Evolutionary conservation across 2,888 invertebrate species (phyloP), one percentile per base, ranked within the genome.

Genomic region (Venusia cambrica): DNA sequence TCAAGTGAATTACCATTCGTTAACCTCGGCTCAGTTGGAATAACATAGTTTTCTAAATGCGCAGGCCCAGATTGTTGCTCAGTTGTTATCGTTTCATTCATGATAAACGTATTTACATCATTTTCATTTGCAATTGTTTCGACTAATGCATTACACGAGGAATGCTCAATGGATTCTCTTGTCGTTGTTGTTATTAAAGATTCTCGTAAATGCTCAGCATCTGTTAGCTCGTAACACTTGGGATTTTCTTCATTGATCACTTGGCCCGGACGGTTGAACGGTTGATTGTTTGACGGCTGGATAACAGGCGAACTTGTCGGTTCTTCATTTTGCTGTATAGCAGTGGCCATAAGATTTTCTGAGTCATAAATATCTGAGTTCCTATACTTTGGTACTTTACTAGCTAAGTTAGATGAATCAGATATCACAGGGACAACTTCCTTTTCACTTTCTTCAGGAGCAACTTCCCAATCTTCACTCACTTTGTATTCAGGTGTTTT

Each of bases 141-240:
- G 6, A 25, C 13, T 18, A 15, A 19, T 30, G 47, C 38, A 19
- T 29, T 30, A 3, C 7, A 20, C 34, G 26, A 35, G 12, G 33
- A 35, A 5, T 48, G 8, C 38, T 61, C 53, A 29, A 43, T 57
- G 7, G 32, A 10, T 43, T 54, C 47, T 20, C 38, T 50, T 13
- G 58, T 53, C 19, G 48, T 57, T 2, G 48, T 40, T 7, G 46
- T 15, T 3, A 54, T 47, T 25, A 48, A 44, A 13, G 25, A 26
- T 14, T 60, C 72, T 2, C 63, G 46, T 21, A 58, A 27, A 22
- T 45, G 18, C 48, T 73, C 70, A 3, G 71, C 64, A 39, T 68
- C 69, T 19, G 34, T 47, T 18, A 69, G 48, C 32, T 62, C 57
- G 12, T 62, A 57, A 45, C 66, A 67, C n/a, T 25, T 38, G 3